Percentiles rank a stretch among this genome's conserved stretches.
Evolutionary conservation across 2,113 vertebrate species (phyloP).

Genomic region (Oreochromis niloticus): DNA sequence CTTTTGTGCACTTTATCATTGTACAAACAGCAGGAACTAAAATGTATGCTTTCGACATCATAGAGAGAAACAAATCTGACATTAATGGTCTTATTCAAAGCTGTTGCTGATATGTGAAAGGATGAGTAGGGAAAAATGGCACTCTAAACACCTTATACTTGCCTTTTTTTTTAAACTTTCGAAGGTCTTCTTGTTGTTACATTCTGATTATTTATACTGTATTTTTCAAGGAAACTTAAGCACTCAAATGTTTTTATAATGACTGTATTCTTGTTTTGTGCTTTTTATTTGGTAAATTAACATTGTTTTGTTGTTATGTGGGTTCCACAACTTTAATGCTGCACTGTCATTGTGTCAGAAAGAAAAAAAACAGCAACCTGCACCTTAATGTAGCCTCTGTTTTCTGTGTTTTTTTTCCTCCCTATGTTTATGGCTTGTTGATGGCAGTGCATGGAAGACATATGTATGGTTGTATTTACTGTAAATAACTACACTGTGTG

Average conservation of each 20-base stretch:
- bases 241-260: not conserved
- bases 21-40: constrained; percentile 7
- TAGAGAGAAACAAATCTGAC: not conserved
- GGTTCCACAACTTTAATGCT: not conserved
- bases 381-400: not conserved
- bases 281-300: not conserved
- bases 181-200: not conserved
- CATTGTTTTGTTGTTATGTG: not conserved
- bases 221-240: not conserved
- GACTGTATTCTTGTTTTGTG: not conserved
- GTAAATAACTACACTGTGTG: not conserved
- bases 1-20: constrained; percentile 3
- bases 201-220: not conserved
- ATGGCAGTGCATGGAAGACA: not conserved
- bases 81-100: not conserved
- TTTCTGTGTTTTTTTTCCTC: not conserved
- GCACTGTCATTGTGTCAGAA: not conserved
- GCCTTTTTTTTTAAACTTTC: not conserved
- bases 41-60: not conserved
- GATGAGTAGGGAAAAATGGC: not conserved
- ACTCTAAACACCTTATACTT: not conserved
- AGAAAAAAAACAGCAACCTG: not conserved
- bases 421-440: not conserved
- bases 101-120: not conserved
- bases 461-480: not conserved